phyloP scores from a whole-genome alignment of 2,113 vertebrate genomes.

The Coryphaenoides rupestris region DNA sequence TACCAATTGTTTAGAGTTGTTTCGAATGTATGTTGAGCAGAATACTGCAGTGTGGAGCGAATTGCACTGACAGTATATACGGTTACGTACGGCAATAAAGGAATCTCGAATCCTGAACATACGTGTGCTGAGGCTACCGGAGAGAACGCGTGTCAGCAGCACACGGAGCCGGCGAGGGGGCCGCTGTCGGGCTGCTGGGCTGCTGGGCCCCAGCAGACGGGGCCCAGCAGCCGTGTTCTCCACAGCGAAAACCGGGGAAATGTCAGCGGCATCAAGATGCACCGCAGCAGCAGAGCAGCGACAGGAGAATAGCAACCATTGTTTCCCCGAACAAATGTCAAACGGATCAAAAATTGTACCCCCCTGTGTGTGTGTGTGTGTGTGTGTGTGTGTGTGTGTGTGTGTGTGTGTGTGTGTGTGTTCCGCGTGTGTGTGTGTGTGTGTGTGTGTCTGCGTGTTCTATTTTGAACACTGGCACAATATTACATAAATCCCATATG shows the following conservation, averaged over 20 bases:
- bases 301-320: conserved; percentile 24
- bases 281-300: conserved; percentile 5
- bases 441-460: background rate
- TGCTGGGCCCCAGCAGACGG: too few species aligned
- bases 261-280: conserved; percentile 36
- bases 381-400: conserved; percentile 1
- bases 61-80: too few species aligned
- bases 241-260: conserved; percentile 28
- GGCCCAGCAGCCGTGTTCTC: conserved; percentile 17
- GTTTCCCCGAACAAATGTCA: conserved; percentile 46
- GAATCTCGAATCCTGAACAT: too few species aligned
- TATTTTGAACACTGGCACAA: conserved; percentile 23
- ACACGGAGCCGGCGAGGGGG: too few species aligned
- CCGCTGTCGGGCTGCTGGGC: too few species aligned
- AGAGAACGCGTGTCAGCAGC: too few species aligned
- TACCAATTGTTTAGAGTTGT: too few species aligned
- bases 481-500: conserved; percentile 26
- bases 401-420: background rate
- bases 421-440: background rate
- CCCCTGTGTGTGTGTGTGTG: conserved; percentile 2
- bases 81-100: too few species aligned
- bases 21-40: too few species aligned
- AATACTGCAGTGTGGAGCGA: too few species aligned
- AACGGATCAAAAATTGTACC: conserved; percentile 24
- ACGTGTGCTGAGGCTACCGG: too few species aligned